These are phyloP conservation scores for Chymomyza fuscimana DNA, from an alignment of 2,888 invertebrate genomes.

Conservation along the genomic window DNA sequence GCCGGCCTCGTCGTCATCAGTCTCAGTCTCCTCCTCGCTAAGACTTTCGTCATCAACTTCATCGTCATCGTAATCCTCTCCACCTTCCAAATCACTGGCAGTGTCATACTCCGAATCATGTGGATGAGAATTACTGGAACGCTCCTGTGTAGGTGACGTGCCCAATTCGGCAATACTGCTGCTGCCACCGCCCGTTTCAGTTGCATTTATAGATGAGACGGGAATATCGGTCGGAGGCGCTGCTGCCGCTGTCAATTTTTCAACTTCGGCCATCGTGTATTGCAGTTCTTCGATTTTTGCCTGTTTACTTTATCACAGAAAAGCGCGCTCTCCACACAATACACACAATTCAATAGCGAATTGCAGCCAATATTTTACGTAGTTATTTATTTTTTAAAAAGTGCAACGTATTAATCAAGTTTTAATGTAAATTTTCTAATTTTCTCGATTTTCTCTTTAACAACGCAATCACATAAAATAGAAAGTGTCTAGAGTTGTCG, in stretches of 20 bases:
- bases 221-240: slow-evolving; percentile 64
- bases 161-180: slow-evolving; percentile 62
- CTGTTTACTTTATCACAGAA: slow-evolving; percentile 29
- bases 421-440: slow-evolving; percentile 45
- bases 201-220: slow-evolving; percentile 52
- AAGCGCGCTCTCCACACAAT: slow-evolving; percentile 28
- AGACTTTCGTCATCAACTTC: slow-evolving; percentile 66
- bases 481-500: slow-evolving; percentile 67
- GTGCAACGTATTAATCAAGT: slow-evolving; percentile 14
- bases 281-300: slow-evolving; percentile 50
- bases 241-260: slow-evolving; percentile 65
- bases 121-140: slow-evolving; percentile 78
- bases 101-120: slow-evolving; percentile 80
- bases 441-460: slow-evolving; percentile 62
- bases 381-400: slow-evolving; percentile 6
- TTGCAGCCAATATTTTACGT: not conserved
- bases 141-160: slow-evolving; percentile 77
- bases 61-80: slow-evolving; percentile 76
- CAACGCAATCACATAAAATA: slow-evolving; percentile 77
- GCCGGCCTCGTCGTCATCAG: slow-evolving; percentile 66
- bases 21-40: slow-evolving; percentile 63
- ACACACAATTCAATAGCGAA: slow-evolving; percentile 25
- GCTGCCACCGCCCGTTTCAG: slow-evolving; percentile 44
- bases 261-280: slow-evolving; percentile 78
- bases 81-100: slow-evolving; percentile 79